A percentile compares a stretch with the other conserved stretches of the same genome.
Evolutionary conservation across 1,140 invertebrate species (phyloP).

Genomic region (Dreissena rostriformis): DNA sequence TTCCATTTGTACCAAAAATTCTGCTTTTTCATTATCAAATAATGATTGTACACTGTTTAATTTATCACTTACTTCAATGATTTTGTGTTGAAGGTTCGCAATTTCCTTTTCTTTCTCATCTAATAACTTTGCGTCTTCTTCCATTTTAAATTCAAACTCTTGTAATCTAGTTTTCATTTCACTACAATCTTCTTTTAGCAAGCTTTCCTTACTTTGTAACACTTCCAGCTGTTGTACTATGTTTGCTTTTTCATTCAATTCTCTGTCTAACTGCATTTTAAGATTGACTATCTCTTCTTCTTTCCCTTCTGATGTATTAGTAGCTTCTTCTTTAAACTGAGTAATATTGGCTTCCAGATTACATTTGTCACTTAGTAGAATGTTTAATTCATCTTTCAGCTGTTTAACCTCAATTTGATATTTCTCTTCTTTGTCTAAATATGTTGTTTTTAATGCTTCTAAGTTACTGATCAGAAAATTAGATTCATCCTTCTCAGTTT

Average conservation of each 20-base stretch:
- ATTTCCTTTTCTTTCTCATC: constrained; percentile 8
- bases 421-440: not conserved
- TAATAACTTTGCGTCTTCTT: constrained; percentile 2
- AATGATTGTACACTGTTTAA: not conserved
- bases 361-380: not conserved
- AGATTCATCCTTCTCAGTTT: not conserved
- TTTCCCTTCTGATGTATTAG: constrained; percentile 1
- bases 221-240: constrained; percentile 1
- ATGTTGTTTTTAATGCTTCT: not conserved
- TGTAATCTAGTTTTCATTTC: constrained; percentile 1
- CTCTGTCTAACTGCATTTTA: constrained; percentile 6
- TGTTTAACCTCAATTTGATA: not conserved
- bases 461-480: not conserved
- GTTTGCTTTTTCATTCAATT: not conserved
- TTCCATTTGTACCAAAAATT: constrained; percentile 1
- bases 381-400: constrained; percentile 24
- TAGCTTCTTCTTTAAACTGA: constrained; percentile 5
- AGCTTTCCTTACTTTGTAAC: not conserved
- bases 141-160: constrained; percentile 5
- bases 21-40: not conserved
- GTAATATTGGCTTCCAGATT: not conserved
- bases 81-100: not conserved
- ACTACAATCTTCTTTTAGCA: not conserved
- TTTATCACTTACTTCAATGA: constrained; percentile 14
- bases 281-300: constrained; percentile 17